phyloP scores from a whole-genome alignment of 2,888 invertebrate species.

The Cristatella mucedo region DNA sequence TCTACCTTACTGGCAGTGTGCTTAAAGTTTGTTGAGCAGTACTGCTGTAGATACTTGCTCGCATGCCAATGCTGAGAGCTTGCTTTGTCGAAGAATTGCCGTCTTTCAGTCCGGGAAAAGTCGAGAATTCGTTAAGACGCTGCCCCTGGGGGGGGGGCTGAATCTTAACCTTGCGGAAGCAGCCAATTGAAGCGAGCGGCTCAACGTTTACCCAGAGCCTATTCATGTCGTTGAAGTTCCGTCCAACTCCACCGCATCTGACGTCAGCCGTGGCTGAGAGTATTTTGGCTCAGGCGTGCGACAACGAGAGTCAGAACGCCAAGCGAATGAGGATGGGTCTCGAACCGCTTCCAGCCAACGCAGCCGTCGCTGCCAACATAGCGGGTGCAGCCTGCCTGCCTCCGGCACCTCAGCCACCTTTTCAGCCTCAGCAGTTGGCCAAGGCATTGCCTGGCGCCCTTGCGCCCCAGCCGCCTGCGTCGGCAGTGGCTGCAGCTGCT shows the following conservation, averaged over 20 bases:
- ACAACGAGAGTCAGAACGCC: conserved; percentile 91
- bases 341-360: conserved; percentile 49
- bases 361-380: not conserved
- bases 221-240: conserved; percentile 47
- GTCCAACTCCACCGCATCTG: conserved; percentile 86
- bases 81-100: no score
- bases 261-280: conserved; percentile 92
- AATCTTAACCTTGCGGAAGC: no score
- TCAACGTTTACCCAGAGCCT: no score
- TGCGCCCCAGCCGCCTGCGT: conserved; percentile 23
- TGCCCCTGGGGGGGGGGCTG: no score
- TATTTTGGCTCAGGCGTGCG: conserved; percentile 83
- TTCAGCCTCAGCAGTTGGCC: no score
- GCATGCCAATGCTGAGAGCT: no score
- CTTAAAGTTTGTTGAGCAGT: no score
- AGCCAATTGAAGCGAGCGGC: not conserved
- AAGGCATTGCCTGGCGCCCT: no score
- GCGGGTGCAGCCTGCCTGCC: conserved; percentile 8
- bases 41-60: no score
- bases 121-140: no score
- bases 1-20: no score
- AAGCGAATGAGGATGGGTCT: conserved; percentile 88
- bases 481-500: conserved; percentile 10
- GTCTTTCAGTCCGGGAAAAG: no score
- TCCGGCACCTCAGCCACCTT: conserved; percentile 19